A percentile compares a stretch with the other conserved stretches of the same genome.
Evolutionary conservation across 2,888 invertebrate genomes (phyloP).

Genomic region (Candidula unifasciata): DNA sequence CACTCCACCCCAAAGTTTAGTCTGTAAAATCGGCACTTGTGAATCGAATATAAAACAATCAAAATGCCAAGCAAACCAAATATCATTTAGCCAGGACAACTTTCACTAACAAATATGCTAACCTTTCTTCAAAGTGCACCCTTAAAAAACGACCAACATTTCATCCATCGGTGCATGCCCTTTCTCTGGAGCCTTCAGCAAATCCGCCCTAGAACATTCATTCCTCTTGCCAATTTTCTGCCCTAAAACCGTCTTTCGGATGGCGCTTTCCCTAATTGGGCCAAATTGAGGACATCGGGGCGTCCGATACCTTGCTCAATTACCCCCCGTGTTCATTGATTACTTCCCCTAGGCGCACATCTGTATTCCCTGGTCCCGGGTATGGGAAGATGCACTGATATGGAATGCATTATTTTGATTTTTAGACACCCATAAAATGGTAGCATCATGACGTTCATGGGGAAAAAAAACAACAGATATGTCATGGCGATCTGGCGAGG

Average conservation of each 20-base stretch:
- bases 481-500: not conserved
- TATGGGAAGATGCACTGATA: slow-evolving; percentile 14
- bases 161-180: not conserved
- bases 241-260: slow-evolving; percentile 45
- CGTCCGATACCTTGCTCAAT: slow-evolving; percentile 51
- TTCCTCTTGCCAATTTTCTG: slow-evolving; percentile 50
- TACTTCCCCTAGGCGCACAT: slow-evolving; percentile 48
- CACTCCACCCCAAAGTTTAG: too few species aligned
- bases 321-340: slow-evolving; percentile 48
- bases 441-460: not conserved
- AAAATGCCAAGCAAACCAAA: too few species aligned
- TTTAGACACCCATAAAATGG: not conserved
- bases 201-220: slow-evolving; percentile 47
- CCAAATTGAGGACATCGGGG: slow-evolving; percentile 52
- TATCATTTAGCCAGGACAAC: too few species aligned
- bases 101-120: too few species aligned
- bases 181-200: slow-evolving; percentile 37
- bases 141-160: slow-evolving; percentile 16
- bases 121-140: not conserved
- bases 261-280: slow-evolving; percentile 49
- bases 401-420: slow-evolving; percentile 11
- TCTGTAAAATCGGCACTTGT: too few species aligned
- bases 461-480: not conserved
- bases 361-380: slow-evolving; percentile 19
- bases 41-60: too few species aligned